Percentiles rank a stretch among this genome's conserved stretches.
Conservation (phyloP, 2,797 vertebrate genomes). For the Merluccius polli region DNA sequence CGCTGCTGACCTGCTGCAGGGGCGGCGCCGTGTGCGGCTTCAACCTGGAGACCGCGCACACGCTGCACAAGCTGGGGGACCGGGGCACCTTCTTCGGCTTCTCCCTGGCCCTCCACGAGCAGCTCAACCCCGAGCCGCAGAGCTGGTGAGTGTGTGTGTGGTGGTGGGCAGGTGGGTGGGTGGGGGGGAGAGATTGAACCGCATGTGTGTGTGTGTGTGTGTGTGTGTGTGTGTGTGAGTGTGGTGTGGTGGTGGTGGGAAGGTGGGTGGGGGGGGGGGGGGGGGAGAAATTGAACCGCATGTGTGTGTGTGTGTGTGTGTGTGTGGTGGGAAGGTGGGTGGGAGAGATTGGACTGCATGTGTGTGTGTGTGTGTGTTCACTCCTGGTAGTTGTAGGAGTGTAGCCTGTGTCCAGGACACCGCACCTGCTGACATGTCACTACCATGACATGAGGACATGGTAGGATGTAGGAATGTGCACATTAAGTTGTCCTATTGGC, state of each 20-base stretch:
- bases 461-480: not conserved
- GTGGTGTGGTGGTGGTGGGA: too few relatives aligned
- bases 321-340: too few relatives aligned
- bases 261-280: too few relatives aligned
- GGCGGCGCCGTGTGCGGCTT: slow-evolving; percentile 64
- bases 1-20: slow-evolving; percentile 46
- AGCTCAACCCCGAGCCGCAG: slow-evolving; percentile 78
- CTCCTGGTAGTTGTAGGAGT: not conserved
- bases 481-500: not conserved
- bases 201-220: slow-evolving; percentile 29
- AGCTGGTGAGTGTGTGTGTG: slow-evolving; percentile 95
- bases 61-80: slow-evolving; percentile 83
- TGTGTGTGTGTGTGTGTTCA: too few relatives aligned
- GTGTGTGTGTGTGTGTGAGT: slow-evolving; percentile 82
- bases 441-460: not conserved
- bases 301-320: slow-evolving; percentile 80
- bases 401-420: not conserved
- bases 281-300: slow-evolving; percentile 11
- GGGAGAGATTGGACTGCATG: slow-evolving; percentile 15
- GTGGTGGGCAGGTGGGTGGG: slow-evolving; percentile 95
- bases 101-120: slow-evolving; percentile 87
- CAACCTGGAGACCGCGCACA: slow-evolving; percentile 85
- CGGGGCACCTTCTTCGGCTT: slow-evolving; percentile 87
- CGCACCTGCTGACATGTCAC: not conserved
- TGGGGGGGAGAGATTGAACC: slow-evolving; percentile 10